A percentile compares a stretch with the other conserved stretches of the same genome.
phyloP scores from a whole-genome alignment of 2,797 vertebrate genomes.

The Dicrostonyx torquatus region DNA sequence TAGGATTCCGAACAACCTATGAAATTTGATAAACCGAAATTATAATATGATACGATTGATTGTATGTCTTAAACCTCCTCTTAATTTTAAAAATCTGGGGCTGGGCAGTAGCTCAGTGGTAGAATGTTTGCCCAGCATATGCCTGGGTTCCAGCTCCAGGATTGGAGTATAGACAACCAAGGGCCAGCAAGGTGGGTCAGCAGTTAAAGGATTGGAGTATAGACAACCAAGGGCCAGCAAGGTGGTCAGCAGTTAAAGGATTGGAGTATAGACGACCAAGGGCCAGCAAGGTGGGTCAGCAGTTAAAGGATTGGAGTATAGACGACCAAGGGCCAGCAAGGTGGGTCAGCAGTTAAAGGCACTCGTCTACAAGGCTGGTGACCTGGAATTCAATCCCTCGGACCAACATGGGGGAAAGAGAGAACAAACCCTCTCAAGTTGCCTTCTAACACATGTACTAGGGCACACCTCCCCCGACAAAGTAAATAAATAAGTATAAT shows the following conservation, averaged over 20 bases:
- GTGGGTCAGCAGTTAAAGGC: neutral
- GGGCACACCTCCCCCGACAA: neutral
- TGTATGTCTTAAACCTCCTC: constrained; percentile 49
- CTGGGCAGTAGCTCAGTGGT: neutral
- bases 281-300: too few relatives aligned
- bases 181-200: neutral
- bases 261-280: neutral
- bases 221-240: neutral
- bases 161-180: neutral
- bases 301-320: neutral
- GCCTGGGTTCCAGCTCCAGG: neutral
- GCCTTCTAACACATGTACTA: neutral
- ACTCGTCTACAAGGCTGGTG: neutral
- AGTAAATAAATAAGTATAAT: neutral
- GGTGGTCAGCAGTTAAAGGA: too few relatives aligned
- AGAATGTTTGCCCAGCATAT: neutral
- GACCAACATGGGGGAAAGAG: neutral
- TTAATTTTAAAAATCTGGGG: neutral
- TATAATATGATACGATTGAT: constrained; percentile 78
- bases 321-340: neutral
- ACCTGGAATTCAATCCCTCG: neutral
- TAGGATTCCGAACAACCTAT: constrained; percentile 97
- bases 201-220: neutral
- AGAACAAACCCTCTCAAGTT: neutral
- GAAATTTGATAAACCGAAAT: constrained; percentile 78